Conservation (phyloP, 2,797 vertebrate species). For the Champsocephalus esox region DNA sequence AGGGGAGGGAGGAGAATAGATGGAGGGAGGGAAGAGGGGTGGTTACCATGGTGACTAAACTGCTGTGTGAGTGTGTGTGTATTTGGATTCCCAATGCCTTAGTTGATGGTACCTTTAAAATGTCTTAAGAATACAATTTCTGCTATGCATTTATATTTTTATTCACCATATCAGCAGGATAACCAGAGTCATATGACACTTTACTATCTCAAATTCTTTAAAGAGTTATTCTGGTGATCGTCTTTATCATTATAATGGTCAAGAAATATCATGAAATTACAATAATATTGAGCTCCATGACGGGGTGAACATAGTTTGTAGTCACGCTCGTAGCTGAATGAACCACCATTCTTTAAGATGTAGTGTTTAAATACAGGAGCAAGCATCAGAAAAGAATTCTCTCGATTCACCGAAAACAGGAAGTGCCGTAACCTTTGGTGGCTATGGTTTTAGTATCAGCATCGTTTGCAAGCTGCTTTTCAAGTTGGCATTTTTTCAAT, state of each 20-base stretch:
- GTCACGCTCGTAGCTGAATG: too few relatives aligned
- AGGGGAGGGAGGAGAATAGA: conserved; percentile 37
- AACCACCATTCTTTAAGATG: too few relatives aligned
- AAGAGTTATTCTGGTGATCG: neutral
- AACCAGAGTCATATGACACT: too few relatives aligned
- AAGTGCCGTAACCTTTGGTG: too few relatives aligned
- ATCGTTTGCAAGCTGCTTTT: too few relatives aligned
- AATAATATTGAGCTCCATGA: neutral
- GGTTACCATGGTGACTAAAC: conserved; percentile 60
- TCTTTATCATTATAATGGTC: neutral
- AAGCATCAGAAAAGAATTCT: too few relatives aligned
- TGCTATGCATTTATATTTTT: neutral
- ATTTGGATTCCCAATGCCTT: neutral
- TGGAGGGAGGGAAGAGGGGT: conserved; percentile 22
- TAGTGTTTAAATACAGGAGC: too few relatives aligned
- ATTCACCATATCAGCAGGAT: neutral
- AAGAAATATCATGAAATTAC: neutral
- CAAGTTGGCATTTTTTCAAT: too few relatives aligned
- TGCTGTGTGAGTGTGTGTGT: neutral
- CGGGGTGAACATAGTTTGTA: too few relatives aligned
- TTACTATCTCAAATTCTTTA: neutral
- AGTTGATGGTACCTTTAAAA: neutral
- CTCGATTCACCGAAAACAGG: too few relatives aligned
- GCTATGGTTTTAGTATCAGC: too few relatives aligned
- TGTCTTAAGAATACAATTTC: neutral